Percentiles rank a stretch among this genome's conserved stretches.
Evolutionary conservation across 2,113 vertebrate genomes (phyloP).

Genomic region (rabbit (Oryctolagus cuniculus)): DNA sequence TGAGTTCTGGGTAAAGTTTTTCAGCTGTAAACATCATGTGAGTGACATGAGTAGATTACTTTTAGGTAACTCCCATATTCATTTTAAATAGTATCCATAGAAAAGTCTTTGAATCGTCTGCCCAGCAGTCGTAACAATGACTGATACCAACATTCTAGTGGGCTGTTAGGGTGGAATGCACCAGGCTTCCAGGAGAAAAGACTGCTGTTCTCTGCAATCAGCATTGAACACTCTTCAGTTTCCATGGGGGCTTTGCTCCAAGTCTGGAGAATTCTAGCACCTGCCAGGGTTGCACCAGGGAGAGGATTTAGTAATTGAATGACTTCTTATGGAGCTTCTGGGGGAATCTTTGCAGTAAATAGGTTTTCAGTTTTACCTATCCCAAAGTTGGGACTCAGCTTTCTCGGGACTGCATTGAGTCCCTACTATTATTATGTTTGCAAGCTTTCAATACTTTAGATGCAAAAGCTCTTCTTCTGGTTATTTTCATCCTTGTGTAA

Average conservation of each 20-base stretch:
- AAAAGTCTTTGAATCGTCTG: not conserved
- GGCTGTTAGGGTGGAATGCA: accelerated
- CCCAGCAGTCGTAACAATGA: not conserved
- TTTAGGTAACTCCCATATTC: not conserved
- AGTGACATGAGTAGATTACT: not conserved
- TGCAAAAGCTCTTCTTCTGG: not conserved
- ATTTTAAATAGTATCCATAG: not conserved
- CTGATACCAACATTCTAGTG: not conserved
- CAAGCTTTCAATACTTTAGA: not conserved
- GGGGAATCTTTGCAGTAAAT: not conserved
- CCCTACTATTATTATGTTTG: not conserved
- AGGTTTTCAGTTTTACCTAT: not conserved
- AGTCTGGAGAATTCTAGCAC: not conserved
- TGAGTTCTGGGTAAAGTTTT: not conserved
- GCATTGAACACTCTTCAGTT: not conserved
- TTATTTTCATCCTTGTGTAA: not conserved
- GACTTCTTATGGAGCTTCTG: not conserved
- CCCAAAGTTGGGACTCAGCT: not conserved
- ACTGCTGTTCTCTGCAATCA: not conserved
- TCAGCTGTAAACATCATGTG: not conserved
- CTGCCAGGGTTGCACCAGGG: too few relatives aligned
- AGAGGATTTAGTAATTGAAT: too few relatives aligned
- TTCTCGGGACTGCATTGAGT: not conserved
- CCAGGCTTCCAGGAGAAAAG: not conserved
- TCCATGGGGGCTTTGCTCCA: not conserved